Evolutionary conservation across 2,113 vertebrate genomes (phyloP), one percentile per base, ranked within the genome.

Genomic region (Ellobius talpinus): DNA sequence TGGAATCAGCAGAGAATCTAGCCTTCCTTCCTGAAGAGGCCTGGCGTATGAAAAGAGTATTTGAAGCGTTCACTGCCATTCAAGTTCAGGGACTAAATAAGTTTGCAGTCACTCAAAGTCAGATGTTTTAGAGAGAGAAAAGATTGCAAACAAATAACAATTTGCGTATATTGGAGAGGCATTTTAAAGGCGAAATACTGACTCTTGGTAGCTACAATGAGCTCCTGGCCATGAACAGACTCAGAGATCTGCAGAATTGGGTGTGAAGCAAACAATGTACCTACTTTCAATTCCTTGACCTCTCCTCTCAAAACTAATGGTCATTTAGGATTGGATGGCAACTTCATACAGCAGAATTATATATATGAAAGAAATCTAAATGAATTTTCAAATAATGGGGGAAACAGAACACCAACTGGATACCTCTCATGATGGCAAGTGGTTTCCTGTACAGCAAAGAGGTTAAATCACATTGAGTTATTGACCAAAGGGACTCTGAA

Each of bases 41-140:
- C 13, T 79, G 47, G 89, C 39, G 97, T 95, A 93, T 87, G 63
- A 97, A 96, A 97, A 92, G 77, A 97, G 24, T 92, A 94, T 94
- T 72, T 96, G 78, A 97, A 94, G 65, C 23, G 0, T 93, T 98
- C 95, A 92, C 0, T 77, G 47, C 24, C 97, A 95, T 96, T 97
- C 93, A 97, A 96, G 55, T 95, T 96, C 90, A 96, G 68, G 52
- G 91, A 84, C 26, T 73, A 93, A 95, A 94, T 87, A 95, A 97
- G 96, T 91, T 95, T 86, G 70, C 90, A 93, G 58, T 85, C 39
- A 85, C 61, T 65, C 81, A 95, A 97, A 97, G 36, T 92, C 17
- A 96, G 33, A 74, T 95, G 31, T 93, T 50, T 81, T 66, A 66
- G 58, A 47, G 39, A 9, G n/a, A 47, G 89, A 66, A 76, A 70